Evolutionary conservation across 2,113 vertebrate genomes (phyloP), one percentile per base, ranked within the genome.

Genomic region (Paramormyrops kingsleyae): DNA sequence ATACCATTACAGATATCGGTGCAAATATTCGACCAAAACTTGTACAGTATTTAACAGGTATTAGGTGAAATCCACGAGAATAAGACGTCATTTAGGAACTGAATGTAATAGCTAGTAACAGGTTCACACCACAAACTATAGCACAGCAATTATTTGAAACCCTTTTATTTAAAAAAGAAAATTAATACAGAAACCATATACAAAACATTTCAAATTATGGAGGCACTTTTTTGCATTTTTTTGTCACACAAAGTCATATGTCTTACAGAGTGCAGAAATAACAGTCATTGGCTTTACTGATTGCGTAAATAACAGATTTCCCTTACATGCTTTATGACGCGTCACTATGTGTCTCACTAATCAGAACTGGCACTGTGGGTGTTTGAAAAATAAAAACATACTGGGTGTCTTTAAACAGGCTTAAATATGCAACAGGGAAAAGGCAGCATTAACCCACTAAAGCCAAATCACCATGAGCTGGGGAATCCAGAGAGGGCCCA

Each of bases 1-100:
- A 21, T 91, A 87, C 31, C 91, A 52, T 31, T 91, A 85, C 91
- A 93, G 1, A 44, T 35, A 74, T 15, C 8, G 39, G 35, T 39
- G 77, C 4, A 46, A 83, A 44, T 83, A 44, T 39, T 83, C 42
- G 77, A 83, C 31, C 8, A 42, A 83, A 44, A 39, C 17, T 21
- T 44, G 5, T 44, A 17, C 42, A 2, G 77, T 83, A 70, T 70
- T 70, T 70, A 70, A 70, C 62, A 70, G n/a, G 62, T 12, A 70
- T 70, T 70, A 31, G 10, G 62, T 70, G 27, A 70, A 70, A 70
- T 70, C 62, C n/a, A 27, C 9, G 10, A 31, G 62, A 27, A 66
- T 66, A 9, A 66, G 10, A 66, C 8, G 10, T 10, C 3, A 31
- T 70, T 70, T 70, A 70, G 4, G 27, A 13, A 70, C 27, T 31